Evolutionary conservation across 1,140 invertebrate genomes (phyloP), one percentile per base, ranked within the genome.

Genomic region (Nasonia giraulti): DNA sequence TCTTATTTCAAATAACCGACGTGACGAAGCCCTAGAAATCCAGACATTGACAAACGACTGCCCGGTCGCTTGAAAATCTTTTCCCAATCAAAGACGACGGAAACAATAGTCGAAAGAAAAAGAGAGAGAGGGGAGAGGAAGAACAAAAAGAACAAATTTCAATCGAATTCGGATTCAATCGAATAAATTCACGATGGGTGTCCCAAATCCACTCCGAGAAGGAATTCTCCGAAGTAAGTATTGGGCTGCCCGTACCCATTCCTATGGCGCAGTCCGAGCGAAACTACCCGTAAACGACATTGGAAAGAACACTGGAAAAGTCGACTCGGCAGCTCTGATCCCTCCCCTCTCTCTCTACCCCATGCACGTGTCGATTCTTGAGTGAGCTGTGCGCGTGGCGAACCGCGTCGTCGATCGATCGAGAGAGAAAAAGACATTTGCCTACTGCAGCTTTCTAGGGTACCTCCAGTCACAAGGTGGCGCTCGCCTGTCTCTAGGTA

Each of bases 381-480:
- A 86, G 68, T 74, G 84, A 85, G 85, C 85, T 83, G 83, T 80
- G 80, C 82, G 33, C 68, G 74, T 87, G 87, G 88, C 87, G 23
- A 33, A 71, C 23, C 68, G 68, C 23, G 8, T 27, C 68, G 23
- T 11, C 27, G 23, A 71, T 71, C 68, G 68, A 71, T 71, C 8
- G 27, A 71, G 20, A 71, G 27, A 11, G 23, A 87, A 87, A 87
- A 76, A 68, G 80, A 75, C 87, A 85, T 87, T 23, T 76, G 77
- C 77, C 66, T 14, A 88, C 86, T 20, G 83, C 74, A 83, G 55
- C 55, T 62, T 50, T 62, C 55, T 20, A 62, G 20, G 40, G 79
- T 69, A 68, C 86, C 80, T 87, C 86, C 86, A 88, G 84, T 82
- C 87, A 87, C 87, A 89, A 87, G 82, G 80, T 82, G 40, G 75